Base-by-base conservation (phyloP, 1,140 invertebrate genomes). In the Caenorhabditis brenneri region DNA sequence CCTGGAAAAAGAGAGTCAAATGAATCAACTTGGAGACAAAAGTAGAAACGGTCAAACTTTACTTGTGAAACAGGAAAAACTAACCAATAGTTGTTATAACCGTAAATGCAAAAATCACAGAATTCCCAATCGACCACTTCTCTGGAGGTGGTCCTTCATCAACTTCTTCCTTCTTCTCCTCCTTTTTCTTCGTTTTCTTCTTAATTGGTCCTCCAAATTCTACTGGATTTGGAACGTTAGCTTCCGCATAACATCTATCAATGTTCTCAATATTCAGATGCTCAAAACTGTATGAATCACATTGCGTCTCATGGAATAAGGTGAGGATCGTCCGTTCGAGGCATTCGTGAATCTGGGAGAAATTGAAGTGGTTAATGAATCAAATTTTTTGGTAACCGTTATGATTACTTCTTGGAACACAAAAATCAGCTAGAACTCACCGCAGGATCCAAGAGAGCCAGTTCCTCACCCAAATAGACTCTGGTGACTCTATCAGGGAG, bases 41-140 rank as follows among this genome's bases (percentile, higher is more conserved):
- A n/a, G n/a, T n/a, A n/a, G n/a, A n/a, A n/a, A n/a, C n/a, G n/a
- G n/a, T n/a, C n/a, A n/a, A n/a, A n/a, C n/a, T n/a, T n/a, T n/a
- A n/a, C n/a, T n/a, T n/a, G n/a, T n/a, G n/a, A n/a, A n/a, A n/a
- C 31, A 36, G 24, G 24, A 15, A 27, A 49, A 31, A 39, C 79
- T 6, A 10, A 85, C 86, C 86, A 36, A 87, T 87, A 27, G 86
- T 87, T 10, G 86, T 87, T 46, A 87, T 86, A 15, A 87, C 84
- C 0, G 84, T 85, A 60, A 87, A 86, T 12, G 86, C 81, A 33
- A 87, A 87, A 22, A 87, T 87, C 19, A 87, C 48, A 16, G 84
- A 58, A 81, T 87, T 86, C 19, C 79, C 81, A 46, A 87, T 87
- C 0, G 55, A 79, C 85, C 85, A 86, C 12, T 74, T 74, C 36